phyloP scores from a whole-genome alignment of 2,797 vertebrate species.

The Aplochiton taeniatus region DNA sequence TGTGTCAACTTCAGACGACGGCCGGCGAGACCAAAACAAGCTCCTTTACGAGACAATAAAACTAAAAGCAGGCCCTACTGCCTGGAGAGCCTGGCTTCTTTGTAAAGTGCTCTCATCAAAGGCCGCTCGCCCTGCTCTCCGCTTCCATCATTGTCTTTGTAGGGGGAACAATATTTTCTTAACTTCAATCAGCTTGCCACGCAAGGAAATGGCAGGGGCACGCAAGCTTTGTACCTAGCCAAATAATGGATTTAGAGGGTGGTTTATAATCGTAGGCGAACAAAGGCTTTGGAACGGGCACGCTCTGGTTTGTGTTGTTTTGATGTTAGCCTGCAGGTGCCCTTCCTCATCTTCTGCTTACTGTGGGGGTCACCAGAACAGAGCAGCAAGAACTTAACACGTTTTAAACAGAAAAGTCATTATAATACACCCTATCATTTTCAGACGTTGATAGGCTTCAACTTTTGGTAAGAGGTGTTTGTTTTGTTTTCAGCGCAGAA shows the following conservation, averaged over 20 bases:
- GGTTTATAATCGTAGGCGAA: background rate
- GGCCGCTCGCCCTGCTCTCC: background rate
- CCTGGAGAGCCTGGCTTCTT: background rate
- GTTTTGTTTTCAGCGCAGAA: too few species aligned
- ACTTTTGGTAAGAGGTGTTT: too few species aligned
- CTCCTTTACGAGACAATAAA: background rate
- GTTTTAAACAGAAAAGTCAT: too few species aligned
- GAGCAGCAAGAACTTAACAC: too few species aligned
- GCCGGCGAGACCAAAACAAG: background rate
- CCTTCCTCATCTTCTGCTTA: too few species aligned
- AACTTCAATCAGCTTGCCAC: conserved; percentile 5
- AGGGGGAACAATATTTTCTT: conserved; percentile 11
- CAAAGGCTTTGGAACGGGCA: too few species aligned
- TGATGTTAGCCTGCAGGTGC: background rate
- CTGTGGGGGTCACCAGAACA: too few species aligned
- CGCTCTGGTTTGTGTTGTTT: background rate
- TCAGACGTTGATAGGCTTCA: background rate
- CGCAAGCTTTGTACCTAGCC: background rate
- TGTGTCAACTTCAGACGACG: conserved; percentile 10
- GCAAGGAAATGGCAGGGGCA: conserved; percentile 2
- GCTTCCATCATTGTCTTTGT: background rate
- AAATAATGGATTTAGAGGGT: background rate
- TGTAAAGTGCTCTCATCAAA: background rate
- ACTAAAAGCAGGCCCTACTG: background rate
- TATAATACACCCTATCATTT: background rate